phyloP scores from a whole-genome alignment of 1,140 invertebrate species.

The Papilio polytes region DNA sequence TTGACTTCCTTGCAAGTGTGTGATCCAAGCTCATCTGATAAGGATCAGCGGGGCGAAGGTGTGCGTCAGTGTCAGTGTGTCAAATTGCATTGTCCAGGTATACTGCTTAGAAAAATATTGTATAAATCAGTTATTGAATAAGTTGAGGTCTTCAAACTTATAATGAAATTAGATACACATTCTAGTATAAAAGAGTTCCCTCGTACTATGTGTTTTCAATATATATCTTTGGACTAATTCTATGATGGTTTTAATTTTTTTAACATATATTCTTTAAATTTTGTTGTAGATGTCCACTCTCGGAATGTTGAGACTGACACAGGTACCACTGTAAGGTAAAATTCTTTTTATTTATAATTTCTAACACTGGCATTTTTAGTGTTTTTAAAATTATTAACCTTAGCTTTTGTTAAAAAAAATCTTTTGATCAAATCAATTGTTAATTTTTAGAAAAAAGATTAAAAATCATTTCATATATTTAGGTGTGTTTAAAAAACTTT shows the following conservation, averaged over 20 bases:
- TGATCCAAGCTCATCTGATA: background rate
- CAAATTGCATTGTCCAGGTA: background rate
- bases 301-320: background rate
- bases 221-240: too few species aligned
- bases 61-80: background rate
- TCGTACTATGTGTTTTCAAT: too few species aligned
- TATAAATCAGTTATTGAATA: background rate
- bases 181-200: background rate
- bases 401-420: background rate
- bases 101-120: background rate
- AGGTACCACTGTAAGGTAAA: conserved; percentile 11
- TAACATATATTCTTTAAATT: background rate
- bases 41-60: background rate
- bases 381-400: background rate
- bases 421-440: background rate
- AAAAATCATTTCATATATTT: too few species aligned
- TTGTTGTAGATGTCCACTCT: background rate
- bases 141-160: too few species aligned
- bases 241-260: too few species aligned
- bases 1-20: conserved; percentile 46
- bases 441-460: background rate
- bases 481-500: background rate
- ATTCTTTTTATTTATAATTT: background rate
- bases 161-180: background rate
- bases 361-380: background rate